phyloP scores from a whole-genome alignment of 2,797 vertebrate species.

The Muscicapa striata region DNA sequence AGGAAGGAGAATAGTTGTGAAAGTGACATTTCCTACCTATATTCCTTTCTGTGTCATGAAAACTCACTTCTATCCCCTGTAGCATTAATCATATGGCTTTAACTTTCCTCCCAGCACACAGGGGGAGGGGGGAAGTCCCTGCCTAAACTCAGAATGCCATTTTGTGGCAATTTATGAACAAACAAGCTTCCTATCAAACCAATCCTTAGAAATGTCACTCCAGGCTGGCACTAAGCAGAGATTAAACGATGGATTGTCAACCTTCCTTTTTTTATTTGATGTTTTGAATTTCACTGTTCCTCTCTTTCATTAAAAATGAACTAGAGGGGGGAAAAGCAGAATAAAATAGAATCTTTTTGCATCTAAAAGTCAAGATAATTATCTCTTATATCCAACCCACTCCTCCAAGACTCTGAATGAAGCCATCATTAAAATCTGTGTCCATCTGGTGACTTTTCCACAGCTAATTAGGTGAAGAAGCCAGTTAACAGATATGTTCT shows the following conservation, averaged over 20 bases:
- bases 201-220: slow-evolving; percentile 74
- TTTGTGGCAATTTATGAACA: slow-evolving; percentile 75
- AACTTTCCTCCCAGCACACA: background rate
- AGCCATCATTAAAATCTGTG: slow-evolving; percentile 77
- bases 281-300: slow-evolving; percentile 70
- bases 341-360: slow-evolving; percentile 72
- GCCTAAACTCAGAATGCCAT: slow-evolving; percentile 68
- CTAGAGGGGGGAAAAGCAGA: slow-evolving; percentile 26
- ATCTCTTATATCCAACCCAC: slow-evolving; percentile 71
- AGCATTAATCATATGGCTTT: slow-evolving; percentile 39
- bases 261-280: slow-evolving; percentile 70
- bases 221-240: slow-evolving; percentile 68
- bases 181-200: slow-evolving; percentile 74
- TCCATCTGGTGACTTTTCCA: slow-evolving; percentile 76
- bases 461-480: slow-evolving; percentile 76
- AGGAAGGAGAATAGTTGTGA: background rate
- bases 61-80: background rate
- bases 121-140: slow-evolving; percentile 5
- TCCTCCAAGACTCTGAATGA: slow-evolving; percentile 73
- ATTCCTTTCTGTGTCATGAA: background rate
- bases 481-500: slow-evolving; percentile 50
- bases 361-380: slow-evolving; percentile 79
- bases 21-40: background rate
- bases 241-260: slow-evolving; percentile 76
- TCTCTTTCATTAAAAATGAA: slow-evolving; percentile 79